These are phyloP conservation scores for Nyctereutes procyonoides DNA, from an alignment of 2,113 vertebrate genomes.

Conservation along the genomic window DNA sequence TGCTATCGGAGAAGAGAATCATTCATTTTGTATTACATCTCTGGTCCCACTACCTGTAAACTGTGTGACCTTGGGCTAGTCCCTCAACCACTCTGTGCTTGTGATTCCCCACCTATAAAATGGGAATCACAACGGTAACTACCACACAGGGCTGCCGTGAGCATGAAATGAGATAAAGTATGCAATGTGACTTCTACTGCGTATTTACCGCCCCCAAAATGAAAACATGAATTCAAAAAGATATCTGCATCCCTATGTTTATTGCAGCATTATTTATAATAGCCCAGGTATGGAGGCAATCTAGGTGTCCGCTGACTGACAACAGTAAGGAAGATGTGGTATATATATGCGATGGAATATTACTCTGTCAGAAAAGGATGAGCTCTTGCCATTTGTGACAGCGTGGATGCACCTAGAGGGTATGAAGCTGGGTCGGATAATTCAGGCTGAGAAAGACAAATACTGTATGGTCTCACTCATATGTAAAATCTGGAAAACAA, in stretches of 20 bases:
- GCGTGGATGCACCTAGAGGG: not conserved
- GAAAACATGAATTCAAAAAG: not conserved
- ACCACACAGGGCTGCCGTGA: not conserved
- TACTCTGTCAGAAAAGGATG: not conserved
- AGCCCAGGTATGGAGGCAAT: not conserved
- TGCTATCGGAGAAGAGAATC: not conserved
- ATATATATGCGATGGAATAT: not conserved
- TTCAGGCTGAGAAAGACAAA: not conserved
- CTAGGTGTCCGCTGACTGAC: not conserved
- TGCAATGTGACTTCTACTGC: not conserved
- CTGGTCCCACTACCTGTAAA: not conserved
- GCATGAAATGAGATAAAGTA: conserved; percentile 24
- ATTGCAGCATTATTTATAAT: not conserved
- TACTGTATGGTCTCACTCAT: not conserved
- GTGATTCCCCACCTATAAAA: conserved; percentile 10
- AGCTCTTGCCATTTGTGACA: not conserved
- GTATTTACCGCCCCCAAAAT: not conserved
- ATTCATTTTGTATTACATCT: conserved; percentile 24
- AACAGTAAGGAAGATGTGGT: not conserved
- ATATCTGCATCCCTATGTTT: not conserved
- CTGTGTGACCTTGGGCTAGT: not conserved
- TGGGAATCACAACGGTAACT: not conserved
- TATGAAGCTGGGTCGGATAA: not conserved
- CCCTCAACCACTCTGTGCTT: not conserved
- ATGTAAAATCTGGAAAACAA: not conserved